Evolutionary conservation across 2,888 invertebrate species (phyloP).

Genomic region (Atherix ibis): DNA sequence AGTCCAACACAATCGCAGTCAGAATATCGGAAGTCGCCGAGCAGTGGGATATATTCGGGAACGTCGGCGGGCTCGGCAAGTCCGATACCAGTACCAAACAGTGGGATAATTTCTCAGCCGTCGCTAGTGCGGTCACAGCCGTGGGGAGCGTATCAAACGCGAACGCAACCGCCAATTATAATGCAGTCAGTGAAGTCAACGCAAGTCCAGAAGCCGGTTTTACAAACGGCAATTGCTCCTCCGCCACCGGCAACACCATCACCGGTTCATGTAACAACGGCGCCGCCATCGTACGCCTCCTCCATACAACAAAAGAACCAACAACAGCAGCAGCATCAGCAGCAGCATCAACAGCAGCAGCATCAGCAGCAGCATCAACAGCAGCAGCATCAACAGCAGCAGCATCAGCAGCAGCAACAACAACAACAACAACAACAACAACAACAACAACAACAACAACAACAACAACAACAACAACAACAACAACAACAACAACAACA

Average conservation of each 20-base stretch:
- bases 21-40: constrained; percentile 72
- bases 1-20: constrained; percentile 64
- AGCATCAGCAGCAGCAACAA: constrained; percentile 33
- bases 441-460: constrained; percentile 35
- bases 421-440: constrained; percentile 52
- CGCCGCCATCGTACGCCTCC: constrained; percentile 69
- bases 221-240: constrained; percentile 92
- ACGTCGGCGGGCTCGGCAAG: constrained; percentile 73
- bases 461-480: constrained; percentile 48
- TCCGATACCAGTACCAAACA: constrained; percentile 55
- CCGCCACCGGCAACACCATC: constrained; percentile 52
- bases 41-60: constrained; percentile 73
- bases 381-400: constrained; percentile 40
- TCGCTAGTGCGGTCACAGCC: constrained; percentile 65
- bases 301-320: constrained; percentile 57
- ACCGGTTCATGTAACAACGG: constrained; percentile 34
- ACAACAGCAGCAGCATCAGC: constrained; percentile 35
- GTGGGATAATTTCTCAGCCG: constrained; percentile 39
- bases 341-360: constrained; percentile 50
- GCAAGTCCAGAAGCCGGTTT: constrained; percentile 84
- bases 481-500: constrained; percentile 35
- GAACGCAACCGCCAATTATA: constrained; percentile 82
- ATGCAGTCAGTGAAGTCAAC: constrained; percentile 96
- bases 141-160: constrained; percentile 70
- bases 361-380: constrained; percentile 71